phyloP scores from a whole-genome alignment of 2,113 vertebrate species.

The Limanda limanda region DNA sequence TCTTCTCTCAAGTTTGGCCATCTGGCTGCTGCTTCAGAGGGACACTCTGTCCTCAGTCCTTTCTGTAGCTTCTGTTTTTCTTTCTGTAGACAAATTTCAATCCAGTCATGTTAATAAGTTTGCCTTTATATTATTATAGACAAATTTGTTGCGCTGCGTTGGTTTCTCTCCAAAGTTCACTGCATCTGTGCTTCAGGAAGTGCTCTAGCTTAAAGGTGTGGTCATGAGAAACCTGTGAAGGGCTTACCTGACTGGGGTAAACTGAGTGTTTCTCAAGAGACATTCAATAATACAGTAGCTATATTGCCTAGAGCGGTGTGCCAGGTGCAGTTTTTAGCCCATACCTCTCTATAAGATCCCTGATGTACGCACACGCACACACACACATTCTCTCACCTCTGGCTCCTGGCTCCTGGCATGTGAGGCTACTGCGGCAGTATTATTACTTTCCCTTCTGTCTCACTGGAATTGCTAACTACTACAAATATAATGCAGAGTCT shows the following conservation, averaged over 20 bases:
- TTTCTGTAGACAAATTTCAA: constrained; percentile 27
- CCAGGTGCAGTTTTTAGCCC: constrained; percentile 31
- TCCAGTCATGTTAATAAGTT: constrained; percentile 17
- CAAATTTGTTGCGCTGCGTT: background rate
- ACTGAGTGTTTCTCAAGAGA: constrained; percentile 14
- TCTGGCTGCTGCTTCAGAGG: constrained; percentile 47
- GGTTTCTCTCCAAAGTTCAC: background rate
- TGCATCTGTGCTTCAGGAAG: background rate
- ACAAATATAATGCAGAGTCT: constrained; percentile 51
- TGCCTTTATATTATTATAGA: constrained; percentile 28
- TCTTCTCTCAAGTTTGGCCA: constrained; percentile 23
- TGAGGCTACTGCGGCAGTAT: constrained; percentile 40
- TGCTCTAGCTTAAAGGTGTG: background rate
- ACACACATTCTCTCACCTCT: constrained; percentile 19
- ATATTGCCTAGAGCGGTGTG: background rate
- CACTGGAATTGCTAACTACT: constrained; percentile 26
- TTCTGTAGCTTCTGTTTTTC: constrained; percentile 17
- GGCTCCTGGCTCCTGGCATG: constrained; percentile 23
- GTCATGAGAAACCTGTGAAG: background rate
- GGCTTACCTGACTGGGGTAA: background rate
- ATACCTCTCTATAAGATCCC: background rate
- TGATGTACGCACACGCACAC: background rate
- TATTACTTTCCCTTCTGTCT: constrained; percentile 47
- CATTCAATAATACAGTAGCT: constrained; percentile 20
- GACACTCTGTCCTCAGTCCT: constrained; percentile 50